Evolutionary conservation across 2,888 invertebrate species (phyloP).

Genomic region (Parasteatoda lunata): DNA sequence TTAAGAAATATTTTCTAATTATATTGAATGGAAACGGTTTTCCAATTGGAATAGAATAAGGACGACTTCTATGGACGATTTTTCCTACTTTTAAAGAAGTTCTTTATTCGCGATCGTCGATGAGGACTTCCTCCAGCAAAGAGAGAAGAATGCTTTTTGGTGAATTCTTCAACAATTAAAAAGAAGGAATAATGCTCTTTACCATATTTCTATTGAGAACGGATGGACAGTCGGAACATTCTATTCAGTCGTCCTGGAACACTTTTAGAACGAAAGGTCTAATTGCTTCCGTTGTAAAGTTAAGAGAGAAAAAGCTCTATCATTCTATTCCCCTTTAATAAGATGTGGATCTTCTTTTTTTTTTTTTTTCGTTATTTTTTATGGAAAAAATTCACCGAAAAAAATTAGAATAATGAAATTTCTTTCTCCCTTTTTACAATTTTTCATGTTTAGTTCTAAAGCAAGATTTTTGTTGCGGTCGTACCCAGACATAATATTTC

Average conservation of each 20-base stretch:
- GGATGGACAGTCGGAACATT: not conserved
- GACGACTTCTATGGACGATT: not conserved
- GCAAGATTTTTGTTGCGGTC: too few species aligned
- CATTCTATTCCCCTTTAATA: too few species aligned
- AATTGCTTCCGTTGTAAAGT: conserved; percentile 38
- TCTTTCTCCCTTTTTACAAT: too few species aligned
- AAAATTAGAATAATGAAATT: too few species aligned
- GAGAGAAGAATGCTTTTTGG: not conserved
- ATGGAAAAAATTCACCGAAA: too few species aligned
- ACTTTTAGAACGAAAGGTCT: conserved; percentile 8
- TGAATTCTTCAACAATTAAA: not conserved
- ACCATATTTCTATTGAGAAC: not conserved
- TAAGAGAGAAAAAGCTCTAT: too few species aligned
- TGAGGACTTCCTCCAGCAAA: not conserved
- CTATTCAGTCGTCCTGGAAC: not conserved
- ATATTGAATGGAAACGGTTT: too few species aligned
- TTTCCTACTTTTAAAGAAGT: not conserved
- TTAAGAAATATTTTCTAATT: too few species aligned
- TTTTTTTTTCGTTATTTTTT: too few species aligned
- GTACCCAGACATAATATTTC: too few species aligned
- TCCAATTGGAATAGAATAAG: not conserved
- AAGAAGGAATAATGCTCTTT: not conserved
- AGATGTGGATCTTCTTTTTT: too few species aligned
- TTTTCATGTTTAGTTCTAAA: too few species aligned
- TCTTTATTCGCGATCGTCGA: not conserved